phyloP scores from a whole-genome alignment of 2,888 invertebrate genomes.

The Agrilus mali region DNA sequence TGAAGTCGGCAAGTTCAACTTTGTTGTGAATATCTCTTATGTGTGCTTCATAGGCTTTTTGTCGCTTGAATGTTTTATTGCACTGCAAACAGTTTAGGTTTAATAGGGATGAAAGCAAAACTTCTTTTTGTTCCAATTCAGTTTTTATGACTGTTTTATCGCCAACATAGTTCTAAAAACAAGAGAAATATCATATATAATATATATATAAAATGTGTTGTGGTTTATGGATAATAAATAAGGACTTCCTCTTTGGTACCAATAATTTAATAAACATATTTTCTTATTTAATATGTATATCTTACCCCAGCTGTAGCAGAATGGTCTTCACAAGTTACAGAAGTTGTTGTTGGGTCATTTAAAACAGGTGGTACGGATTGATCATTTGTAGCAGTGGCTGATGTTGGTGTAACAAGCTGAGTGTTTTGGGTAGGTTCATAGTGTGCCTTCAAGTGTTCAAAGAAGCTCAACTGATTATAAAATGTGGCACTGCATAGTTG shows the following conservation, averaged over 20 bases:
- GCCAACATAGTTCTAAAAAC: slow-evolving; percentile 7
- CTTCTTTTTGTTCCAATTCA: slow-evolving; percentile 14
- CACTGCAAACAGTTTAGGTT: slow-evolving; percentile 31
- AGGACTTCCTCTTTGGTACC: background rate
- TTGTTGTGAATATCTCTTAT: slow-evolving; percentile 44
- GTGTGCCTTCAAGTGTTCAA: slow-evolving; percentile 71
- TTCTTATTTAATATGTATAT: background rate
- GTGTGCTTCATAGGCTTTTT: slow-evolving; percentile 50
- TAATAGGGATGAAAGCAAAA: slow-evolving; percentile 25
- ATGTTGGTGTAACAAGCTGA: too few relatives aligned
- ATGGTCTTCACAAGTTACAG: too few relatives aligned
- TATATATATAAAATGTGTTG: too few relatives aligned
- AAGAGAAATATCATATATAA: too few relatives aligned
- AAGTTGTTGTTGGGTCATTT: too few relatives aligned
- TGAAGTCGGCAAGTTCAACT: slow-evolving; percentile 57
- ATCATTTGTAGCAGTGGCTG: too few relatives aligned
- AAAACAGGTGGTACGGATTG: too few relatives aligned
- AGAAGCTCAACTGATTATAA: slow-evolving; percentile 69
- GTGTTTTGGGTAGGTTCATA: slow-evolving; percentile 46
- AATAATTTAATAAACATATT: background rate
- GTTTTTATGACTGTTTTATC: slow-evolving; percentile 8
- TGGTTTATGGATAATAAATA: background rate
- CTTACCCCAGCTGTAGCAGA: background rate
- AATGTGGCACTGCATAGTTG: slow-evolving; percentile 68
- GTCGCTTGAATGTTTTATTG: slow-evolving; percentile 47